Evolutionary conservation across 2,113 vertebrate species (phyloP), one percentile per base, ranked within the genome.

Genomic region (Helogale parvula): DNA sequence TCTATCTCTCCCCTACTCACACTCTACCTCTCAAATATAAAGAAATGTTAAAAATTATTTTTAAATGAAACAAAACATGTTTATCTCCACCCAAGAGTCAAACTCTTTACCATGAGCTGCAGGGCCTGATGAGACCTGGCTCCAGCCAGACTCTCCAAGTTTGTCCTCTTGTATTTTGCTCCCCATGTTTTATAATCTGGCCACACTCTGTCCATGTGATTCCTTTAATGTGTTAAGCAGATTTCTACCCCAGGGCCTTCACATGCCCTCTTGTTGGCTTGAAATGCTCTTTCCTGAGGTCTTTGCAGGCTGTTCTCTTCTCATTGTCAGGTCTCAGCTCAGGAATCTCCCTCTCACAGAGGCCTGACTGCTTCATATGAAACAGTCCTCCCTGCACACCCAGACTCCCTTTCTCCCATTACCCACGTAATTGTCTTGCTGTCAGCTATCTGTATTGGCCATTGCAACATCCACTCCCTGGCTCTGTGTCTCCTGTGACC

Each of bases 141-240:
- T 23, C 38, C 25, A 41, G 54, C 13, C 16, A 33, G 23, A 13
- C 7, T 54, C n/a, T 93, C 50, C 17, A 72, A 79, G 45, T 82
- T 31, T 31, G 4, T 57, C 3, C 0, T 83, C 29, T 84, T 31
- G 5, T 29, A 6, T 41, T 41, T 2, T 17, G 2, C 5, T n/a
- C 45, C 38, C 38, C 2, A 0, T 71, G 80, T 84, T 21, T 71
- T 45, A 2, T 35, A 68, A 0, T 47, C 12, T 3, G n/a, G 3
- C 52, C n/a, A 68, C 3, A 15, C 8, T n/a, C 16, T 38, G 4
- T 81, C n/a, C 29, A 17, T 0, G 0, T 15, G 19, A 21, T 60
- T 45, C 33, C 31, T 93, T 72, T 50, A 77, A 35, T 1, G 14
- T 0, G 4, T 12, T 57, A 41, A 31, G 60, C 52, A 81, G 0